Evolutionary conservation across 2,797 vertebrate species (phyloP), one percentile per base, ranked within the genome.

Genomic region (Bovichtus variegatus): DNA sequence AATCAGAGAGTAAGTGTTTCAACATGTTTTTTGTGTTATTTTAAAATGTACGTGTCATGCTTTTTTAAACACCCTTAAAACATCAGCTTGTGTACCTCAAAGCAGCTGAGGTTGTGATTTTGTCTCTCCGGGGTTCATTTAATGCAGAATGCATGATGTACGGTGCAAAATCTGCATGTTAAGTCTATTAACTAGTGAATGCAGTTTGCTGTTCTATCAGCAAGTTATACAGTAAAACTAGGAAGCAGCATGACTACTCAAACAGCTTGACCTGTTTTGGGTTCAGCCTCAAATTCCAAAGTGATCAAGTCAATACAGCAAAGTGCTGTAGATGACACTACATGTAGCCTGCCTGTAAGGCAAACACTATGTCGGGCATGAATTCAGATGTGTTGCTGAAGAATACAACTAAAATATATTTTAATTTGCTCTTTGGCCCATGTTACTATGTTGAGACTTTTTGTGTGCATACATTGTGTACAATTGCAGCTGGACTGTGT

Each of bases 121-220:
- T 3, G n/a, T 69, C 60, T 34, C 54, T 73, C 38, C 3, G 12
- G 41, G 46, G 58, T 47, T 71, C 61, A 38, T 46, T 74, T 67
- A 29, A 44, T 64, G 54, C 80, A 72, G 63, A 46, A 66, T 82
- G 88, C 88, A 91, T 91, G 87, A 75, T 57, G 60, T 77, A 36
- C 72, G 76, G 76, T 64, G 61, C 43, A 27, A 65, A 66, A 72
- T 66, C 47, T 84, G 85, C 89, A 91, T 89, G 88, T 73, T 67
- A 82, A 84, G 76, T 78, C 27, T 72, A n/a, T n/a, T n/a, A 81
- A 70, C 68, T 75, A 63, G 57, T 74, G 79, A 82, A 74, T 85
- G 78, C 76, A 66, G 60, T 76, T 67, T 64, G 58, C 71, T 74
- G 51, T 57, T 62, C 13, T n/a, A 6, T 38, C 74, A 69, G 67